These are phyloP conservation scores for Eilema griseolum DNA, from an alignment of 2,888 invertebrate genomes.

Conservation along the genomic window DNA sequence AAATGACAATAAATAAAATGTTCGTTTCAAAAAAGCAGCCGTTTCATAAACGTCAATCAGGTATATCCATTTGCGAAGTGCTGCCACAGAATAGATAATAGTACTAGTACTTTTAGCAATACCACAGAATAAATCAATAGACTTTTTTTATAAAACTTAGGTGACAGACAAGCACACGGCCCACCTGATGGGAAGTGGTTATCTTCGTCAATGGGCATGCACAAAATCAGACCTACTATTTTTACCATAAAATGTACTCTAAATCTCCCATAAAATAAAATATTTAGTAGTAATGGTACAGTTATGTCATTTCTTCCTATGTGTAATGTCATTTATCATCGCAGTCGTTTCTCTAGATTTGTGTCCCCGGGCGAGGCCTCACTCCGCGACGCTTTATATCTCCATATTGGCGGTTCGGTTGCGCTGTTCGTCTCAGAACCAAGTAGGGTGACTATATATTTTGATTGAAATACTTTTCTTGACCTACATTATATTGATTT, in stretches of 20 bases:
- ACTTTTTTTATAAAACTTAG: no score
- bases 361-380: constrained; percentile 27
- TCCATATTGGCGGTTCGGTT: constrained; percentile 48
- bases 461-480: no score
- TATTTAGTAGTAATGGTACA: not conserved
- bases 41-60: not conserved
- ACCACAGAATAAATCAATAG: no score
- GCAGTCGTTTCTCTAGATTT: constrained; percentile 35
- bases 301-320: constrained; percentile 3
- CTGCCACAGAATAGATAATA: not conserved
- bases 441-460: constrained; percentile 24
- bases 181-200: no score
- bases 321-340: constrained; percentile 22
- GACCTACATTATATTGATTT: not conserved
- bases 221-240: no score
- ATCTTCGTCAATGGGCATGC: no score
- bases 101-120: no score
- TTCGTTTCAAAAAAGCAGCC: not conserved
- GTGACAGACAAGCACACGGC: no score
- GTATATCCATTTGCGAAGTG: not conserved
- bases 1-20: not conserved
- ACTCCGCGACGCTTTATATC: constrained; percentile 54
- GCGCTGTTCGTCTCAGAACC: constrained; percentile 21
- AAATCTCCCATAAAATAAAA: not conserved
- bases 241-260: not conserved